phyloP scores from a whole-genome alignment of 1,140 invertebrate species.

The Drosophila pandora region DNA sequence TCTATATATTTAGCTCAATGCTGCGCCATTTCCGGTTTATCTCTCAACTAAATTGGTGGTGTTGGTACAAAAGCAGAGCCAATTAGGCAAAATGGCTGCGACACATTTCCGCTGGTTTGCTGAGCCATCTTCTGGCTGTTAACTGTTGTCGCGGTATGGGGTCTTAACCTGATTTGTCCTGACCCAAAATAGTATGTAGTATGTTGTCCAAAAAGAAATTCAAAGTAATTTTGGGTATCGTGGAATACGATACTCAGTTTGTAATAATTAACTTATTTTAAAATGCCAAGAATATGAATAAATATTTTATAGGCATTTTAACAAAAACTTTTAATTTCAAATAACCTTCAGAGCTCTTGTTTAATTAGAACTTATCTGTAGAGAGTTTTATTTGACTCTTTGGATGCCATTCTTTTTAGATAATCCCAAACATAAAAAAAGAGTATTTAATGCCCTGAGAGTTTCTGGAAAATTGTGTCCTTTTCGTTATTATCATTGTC shows the following conservation, averaged over 20 bases:
- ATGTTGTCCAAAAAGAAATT: neutral
- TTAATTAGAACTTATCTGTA: no score
- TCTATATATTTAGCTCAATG: constrained; percentile 53
- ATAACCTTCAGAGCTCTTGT: no score
- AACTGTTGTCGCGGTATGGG: constrained; percentile 16
- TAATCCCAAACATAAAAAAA: neutral
- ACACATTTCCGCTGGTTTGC: constrained; percentile 78
- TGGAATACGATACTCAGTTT: no score
- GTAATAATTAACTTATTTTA: no score
- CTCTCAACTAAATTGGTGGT: constrained; percentile 34
- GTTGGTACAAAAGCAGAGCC: constrained; percentile 54
- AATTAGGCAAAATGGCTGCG: constrained; percentile 81
- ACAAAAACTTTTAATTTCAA: no score
- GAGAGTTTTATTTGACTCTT: no score
- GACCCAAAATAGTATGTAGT: constrained; percentile 2
- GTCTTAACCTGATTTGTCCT: constrained; percentile 21
- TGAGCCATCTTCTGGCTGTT: constrained; percentile 24
- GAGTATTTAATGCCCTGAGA: neutral
- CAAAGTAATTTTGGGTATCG: no score
- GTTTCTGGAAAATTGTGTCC: neutral
- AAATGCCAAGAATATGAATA: no score
- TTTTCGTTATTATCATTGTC: constrained; percentile 51
- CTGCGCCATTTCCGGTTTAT: constrained; percentile 81
- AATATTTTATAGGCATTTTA: no score
- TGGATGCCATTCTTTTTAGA: neutral